phyloP scores from a whole-genome alignment of 2,888 invertebrate genomes.

The Scotopteryx bipunctaria region DNA sequence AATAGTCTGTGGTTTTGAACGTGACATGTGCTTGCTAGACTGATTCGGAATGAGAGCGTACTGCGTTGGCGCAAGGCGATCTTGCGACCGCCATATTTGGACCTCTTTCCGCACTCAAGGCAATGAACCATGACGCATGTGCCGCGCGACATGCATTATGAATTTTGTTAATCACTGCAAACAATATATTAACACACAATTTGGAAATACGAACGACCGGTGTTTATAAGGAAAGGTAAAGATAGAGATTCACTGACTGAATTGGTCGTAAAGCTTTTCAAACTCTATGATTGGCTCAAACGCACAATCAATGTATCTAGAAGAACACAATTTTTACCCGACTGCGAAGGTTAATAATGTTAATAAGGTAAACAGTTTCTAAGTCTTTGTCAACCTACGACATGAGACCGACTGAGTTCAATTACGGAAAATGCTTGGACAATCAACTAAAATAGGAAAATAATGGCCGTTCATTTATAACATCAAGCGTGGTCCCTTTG shows the following conservation, averaged over 20 bases:
- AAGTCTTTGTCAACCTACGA: conserved; percentile 33
- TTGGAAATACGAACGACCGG: neutral
- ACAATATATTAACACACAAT: conserved; percentile 6
- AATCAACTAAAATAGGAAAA: conserved; percentile 63
- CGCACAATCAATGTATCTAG: too few species aligned
- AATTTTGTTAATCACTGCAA: conserved; percentile 27
- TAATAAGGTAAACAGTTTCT: conserved; percentile 13
- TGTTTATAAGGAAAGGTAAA: neutral
- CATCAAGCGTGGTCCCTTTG: conserved; percentile 48
- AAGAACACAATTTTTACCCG: too few species aligned
- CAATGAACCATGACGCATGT: conserved; percentile 79
- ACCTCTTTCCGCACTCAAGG: conserved; percentile 77
- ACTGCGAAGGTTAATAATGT: too few species aligned
- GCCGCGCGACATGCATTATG: conserved; percentile 36
- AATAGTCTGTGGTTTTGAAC: conserved; percentile 14
- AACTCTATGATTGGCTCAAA: neutral
- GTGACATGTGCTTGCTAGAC: conserved; percentile 61
- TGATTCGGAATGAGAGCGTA: conserved; percentile 64
- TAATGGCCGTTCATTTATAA: conserved; percentile 58
- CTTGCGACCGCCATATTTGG: conserved; percentile 75
- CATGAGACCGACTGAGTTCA: conserved; percentile 48
- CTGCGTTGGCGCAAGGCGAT: conserved; percentile 76
- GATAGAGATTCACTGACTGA: neutral
- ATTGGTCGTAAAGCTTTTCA: neutral
- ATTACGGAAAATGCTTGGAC: conserved; percentile 53